These are phyloP conservation scores for Drosophila pseudoananassae DNA, from an alignment of 1,140 invertebrate genomes.

Conservation along the genomic window DNA sequence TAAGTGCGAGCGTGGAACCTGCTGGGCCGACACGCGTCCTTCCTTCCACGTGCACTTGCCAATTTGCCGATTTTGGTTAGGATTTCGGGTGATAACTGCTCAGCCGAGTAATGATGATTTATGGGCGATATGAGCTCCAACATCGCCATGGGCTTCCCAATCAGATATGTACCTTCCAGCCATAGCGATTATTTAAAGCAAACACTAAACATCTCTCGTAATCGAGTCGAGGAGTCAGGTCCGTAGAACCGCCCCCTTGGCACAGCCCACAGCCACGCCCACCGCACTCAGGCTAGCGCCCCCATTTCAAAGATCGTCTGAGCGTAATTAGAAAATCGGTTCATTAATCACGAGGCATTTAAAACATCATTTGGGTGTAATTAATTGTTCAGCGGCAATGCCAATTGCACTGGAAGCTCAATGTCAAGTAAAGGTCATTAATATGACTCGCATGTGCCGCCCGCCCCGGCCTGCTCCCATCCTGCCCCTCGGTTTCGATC, in stretches of 20 bases:
- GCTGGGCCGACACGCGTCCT: slow-evolving; percentile 64
- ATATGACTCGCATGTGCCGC: slow-evolving; percentile 33
- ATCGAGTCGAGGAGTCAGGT: slow-evolving; percentile 3
- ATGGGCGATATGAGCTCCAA: slow-evolving; percentile 7
- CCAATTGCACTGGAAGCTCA: slow-evolving; percentile 49
- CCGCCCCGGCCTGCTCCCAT: slow-evolving; percentile 10
- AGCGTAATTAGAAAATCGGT: slow-evolving; percentile 68
- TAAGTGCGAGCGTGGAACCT: slow-evolving; percentile 40
- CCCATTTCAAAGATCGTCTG: neutral
- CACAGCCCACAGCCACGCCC: neutral
- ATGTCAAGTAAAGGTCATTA: slow-evolving; percentile 74
- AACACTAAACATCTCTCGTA: slow-evolving; percentile 25
- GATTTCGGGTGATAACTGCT: slow-evolving; percentile 58
- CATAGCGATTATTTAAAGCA: slow-evolving; percentile 22
- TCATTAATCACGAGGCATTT: slow-evolving; percentile 68
- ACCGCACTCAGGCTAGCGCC: too few species aligned
- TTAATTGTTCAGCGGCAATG: slow-evolving; percentile 62
- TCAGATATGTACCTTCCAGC: neutral
- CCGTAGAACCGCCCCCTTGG: neutral
- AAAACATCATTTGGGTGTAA: slow-evolving; percentile 69
- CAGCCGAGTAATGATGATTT: slow-evolving; percentile 35
- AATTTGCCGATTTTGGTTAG: slow-evolving; percentile 47
- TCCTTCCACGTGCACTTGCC: slow-evolving; percentile 39
- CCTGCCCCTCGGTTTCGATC: slow-evolving; percentile 48
- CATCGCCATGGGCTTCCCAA: neutral